Percentiles rank a stretch among this genome's conserved stretches.
These are phyloP conservation scores for Meloidogyne floridensis DNA, from an alignment of 1,140 invertebrate genomes.

Conservation along the genomic window DNA sequence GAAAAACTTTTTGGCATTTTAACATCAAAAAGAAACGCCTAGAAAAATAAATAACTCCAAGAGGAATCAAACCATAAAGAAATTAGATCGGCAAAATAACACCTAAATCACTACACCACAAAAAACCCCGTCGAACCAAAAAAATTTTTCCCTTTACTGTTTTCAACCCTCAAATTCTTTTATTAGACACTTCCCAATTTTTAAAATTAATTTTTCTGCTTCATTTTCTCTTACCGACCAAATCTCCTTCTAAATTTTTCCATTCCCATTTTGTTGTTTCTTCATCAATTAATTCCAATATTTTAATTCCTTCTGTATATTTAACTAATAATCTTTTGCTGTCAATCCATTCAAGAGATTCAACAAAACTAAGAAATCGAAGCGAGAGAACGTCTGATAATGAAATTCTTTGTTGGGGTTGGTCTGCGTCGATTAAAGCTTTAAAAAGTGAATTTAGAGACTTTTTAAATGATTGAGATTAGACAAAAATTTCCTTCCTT, in stretches of 20 bases:
- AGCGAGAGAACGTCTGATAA: conserved; percentile 43
- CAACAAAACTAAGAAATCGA: conserved; percentile 44
- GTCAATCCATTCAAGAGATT: conserved; percentile 52
- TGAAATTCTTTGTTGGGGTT: conserved; percentile 27
- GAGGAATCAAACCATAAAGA: too few relatives aligned
- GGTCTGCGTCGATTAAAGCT: conserved; percentile 37
- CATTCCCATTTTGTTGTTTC: conserved; percentile 17
- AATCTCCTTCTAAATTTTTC: conserved; percentile 26
- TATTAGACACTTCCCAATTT: too few relatives aligned
- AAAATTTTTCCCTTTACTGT: too few relatives aligned
- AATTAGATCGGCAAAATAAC: too few relatives aligned
- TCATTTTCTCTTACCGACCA: conserved; percentile 17
- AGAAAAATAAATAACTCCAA: too few relatives aligned
- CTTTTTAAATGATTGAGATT: not conserved
- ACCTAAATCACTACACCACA: too few relatives aligned
- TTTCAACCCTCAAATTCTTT: too few relatives aligned
- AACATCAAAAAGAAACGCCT: too few relatives aligned
- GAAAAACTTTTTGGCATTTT: not conserved
- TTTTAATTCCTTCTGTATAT: conserved; percentile 37
- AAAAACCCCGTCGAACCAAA: too few relatives aligned
- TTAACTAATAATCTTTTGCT: conserved; percentile 40
- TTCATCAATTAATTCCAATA: conserved; percentile 41
- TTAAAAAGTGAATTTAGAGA: conserved; percentile 8
- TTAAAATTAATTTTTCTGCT: not conserved
- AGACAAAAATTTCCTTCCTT: too few relatives aligned